Base-by-base conservation (phyloP, 2,797 vertebrate species). In the Enteromius anoplus region DNA sequence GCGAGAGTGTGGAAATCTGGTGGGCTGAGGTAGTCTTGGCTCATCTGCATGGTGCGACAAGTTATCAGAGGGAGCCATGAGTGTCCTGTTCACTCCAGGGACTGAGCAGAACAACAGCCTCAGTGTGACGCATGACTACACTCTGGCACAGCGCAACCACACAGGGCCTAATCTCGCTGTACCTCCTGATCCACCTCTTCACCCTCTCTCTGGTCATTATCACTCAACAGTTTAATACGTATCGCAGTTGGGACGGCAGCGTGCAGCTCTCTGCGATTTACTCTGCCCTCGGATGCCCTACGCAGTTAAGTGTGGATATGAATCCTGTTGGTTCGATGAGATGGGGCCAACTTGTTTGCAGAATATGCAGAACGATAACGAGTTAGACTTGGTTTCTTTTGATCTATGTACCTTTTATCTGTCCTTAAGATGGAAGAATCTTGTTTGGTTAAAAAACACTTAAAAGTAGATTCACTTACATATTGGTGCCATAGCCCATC, bases 41-140 rank as follows among this genome's bases (percentile, higher is more conserved):
- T 93, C 91, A 91, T 92, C 93, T 94, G 91, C 92, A 89, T 93
- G 93, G 92, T 92, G 92, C 92, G 93, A 93, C 92, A 92, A 93
- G 93, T 94, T 93, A 92, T 93, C 90, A 92, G 90, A 88, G 90
- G 90, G 93, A 92, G 91, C 92, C 92, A 91, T 90, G 91, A 94
- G 92, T 90, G 91, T 93, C 91, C 92, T 91, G 93, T 91, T 93
- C 90, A 93, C 92, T 93, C 92, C 80, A 91, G 93, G 94, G 93
- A 93, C 93, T 90, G 85, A 86, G 88, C 88, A 91, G 88, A 94
- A 92, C 91, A 92, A 92, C 91, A 89, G 91, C 77, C 93, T 88
- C 91, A 90, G 91, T 94, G 94, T 94, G 91, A 92, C 92, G 93
- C 95, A 92, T 94, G 93, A 92, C 90, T 94, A 92, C 93, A 88